Base-by-base conservation (phyloP, 2,113 vertebrate species). In the Charadrius vociferus region DNA sequence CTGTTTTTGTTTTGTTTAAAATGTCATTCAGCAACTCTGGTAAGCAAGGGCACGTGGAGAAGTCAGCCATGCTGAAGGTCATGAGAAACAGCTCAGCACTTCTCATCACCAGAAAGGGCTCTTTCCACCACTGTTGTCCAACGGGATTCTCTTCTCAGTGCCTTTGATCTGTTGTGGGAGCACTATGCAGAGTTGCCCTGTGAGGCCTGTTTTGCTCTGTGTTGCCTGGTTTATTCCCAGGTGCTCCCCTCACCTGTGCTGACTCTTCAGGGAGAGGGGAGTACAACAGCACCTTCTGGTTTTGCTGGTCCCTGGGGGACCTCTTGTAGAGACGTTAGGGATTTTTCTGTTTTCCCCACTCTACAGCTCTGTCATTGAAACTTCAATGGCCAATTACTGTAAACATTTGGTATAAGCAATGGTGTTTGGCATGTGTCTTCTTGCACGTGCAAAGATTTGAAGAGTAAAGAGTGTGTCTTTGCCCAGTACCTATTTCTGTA, bases 131-230 rank as follows among this genome's bases (percentile, higher is more conserved):
- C 53, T 50, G n/a, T 58, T 26, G 12, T 67, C 24, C 26, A 10
- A 14, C 0, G 1, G 41, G 4, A 16, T 52, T 41, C 14, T 36
- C 20, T 47, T 47, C 50, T 45, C 22, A 6, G 18, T 9, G 19
- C 10, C 4, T 20, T 39, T 79, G 23, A 43, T 62, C 27, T n/a
- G 6, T 12, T 78, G n/a, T 23, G 45, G 15, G 18, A 24, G 1
- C 41, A 78, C 14, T 6, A 20, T 0, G 0, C 4, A n/a, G 24
- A 78, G 14, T 3, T 58, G 32, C 10, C 6, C 10, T 43, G 1
- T 7, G 41, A 65, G 8, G 15, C 12, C 29, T 49, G 3, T 27
- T 82, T 39, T 82, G 18, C 10, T 87, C 3, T 14, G 9, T 17
- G 20, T 74, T 71, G 6, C 12, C 20, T 77, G 43, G 12, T 14